Evolutionary conservation across 2,113 vertebrate genomes (phyloP).

Genomic region (Mesocricetus auratus): DNA sequence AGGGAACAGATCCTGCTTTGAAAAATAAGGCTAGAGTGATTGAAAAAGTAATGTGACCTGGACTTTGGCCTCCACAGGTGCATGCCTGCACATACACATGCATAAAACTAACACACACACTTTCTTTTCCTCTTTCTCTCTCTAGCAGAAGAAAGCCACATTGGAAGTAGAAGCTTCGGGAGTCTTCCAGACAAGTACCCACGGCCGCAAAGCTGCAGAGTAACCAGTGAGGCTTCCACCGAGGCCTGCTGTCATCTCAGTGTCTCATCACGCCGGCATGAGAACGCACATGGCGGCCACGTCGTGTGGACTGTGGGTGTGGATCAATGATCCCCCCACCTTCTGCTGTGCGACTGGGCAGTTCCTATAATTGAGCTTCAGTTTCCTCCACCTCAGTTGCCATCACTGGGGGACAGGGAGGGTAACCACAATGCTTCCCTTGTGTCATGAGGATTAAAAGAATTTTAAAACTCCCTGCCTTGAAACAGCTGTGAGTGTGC

Average conservation of each 20-base stretch:
- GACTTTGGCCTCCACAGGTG: neutral
- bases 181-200: neutral
- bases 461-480: neutral
- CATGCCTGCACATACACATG: too few relatives aligned
- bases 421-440: neutral
- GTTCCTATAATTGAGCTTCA: neutral
- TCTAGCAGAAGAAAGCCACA: neutral
- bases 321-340: too few relatives aligned
- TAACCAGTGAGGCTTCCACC: neutral
- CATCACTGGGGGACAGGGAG: neutral
- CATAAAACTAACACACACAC: neutral
- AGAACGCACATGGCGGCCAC: neutral
- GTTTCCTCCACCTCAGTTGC: neutral
- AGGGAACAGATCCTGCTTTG: neutral
- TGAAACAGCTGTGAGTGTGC: neutral
- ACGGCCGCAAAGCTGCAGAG: accelerated
- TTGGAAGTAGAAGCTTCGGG: neutral
- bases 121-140: too few relatives aligned
- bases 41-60: neutral
- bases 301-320: neutral
- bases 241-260: neutral
- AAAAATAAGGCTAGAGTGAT: neutral
- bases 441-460: neutral
- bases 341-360: neutral
- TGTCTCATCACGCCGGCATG: neutral